These are phyloP conservation scores for Callithrix jacchus DNA, from an alignment of 2,113 vertebrate genomes.

Conservation along the genomic window DNA sequence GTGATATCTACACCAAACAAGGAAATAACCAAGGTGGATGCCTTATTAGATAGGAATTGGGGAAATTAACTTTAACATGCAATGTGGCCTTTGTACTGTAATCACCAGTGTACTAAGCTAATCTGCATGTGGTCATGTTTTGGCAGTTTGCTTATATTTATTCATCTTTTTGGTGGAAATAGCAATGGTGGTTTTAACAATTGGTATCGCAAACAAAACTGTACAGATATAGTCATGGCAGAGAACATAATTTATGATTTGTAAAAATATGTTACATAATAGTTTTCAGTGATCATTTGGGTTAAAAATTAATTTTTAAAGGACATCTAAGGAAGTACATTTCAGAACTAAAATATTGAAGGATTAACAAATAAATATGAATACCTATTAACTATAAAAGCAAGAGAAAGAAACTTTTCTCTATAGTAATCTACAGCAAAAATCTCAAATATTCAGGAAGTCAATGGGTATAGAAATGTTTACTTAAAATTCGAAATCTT, in stretches of 20 bases:
- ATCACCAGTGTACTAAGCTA: neutral
- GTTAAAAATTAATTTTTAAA: neutral
- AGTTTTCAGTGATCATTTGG: neutral
- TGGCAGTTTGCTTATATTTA: neutral
- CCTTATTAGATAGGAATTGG: conserved; percentile 45
- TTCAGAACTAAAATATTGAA: neutral
- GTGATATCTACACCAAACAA: neutral
- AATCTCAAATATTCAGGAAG: neutral
- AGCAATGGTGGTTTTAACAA: neutral
- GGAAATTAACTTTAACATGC: conserved; percentile 37
- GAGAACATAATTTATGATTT: neutral
- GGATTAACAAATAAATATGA: neutral
- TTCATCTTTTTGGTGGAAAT: neutral
- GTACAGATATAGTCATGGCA: neutral
- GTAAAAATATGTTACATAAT: neutral
- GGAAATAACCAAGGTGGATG: conserved; percentile 21
- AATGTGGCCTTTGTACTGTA: conserved; percentile 19
- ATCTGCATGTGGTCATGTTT: neutral
- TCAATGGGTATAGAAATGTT: neutral
- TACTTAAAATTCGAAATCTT: conserved; percentile 12
- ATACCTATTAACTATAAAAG: neutral
- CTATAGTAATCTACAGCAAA: neutral
- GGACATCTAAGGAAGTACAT: neutral
- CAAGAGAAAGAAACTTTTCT: neutral
- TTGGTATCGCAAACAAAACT: neutral